Evolutionary conservation across 2,888 invertebrate genomes (phyloP).

Genomic region (Hirudinaria manillensis): DNA sequence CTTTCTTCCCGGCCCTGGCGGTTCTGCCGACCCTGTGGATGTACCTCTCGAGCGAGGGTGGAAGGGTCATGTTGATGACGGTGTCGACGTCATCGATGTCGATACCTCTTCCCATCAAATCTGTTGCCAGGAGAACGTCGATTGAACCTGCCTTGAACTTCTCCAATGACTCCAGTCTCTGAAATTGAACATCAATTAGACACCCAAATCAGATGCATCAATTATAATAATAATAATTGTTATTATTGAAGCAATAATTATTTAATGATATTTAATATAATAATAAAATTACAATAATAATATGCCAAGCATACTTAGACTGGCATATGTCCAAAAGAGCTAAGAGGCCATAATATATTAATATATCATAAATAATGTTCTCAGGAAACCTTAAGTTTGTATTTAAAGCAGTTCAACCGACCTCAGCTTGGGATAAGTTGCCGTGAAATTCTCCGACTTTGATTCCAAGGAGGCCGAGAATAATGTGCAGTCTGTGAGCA

Average conservation of each 20-base stretch:
- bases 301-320: too few species aligned
- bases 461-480: slow-evolving; percentile 80
- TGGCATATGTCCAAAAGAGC: too few species aligned
- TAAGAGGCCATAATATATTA: too few species aligned
- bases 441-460: slow-evolving; percentile 88
- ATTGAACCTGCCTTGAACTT: slow-evolving; percentile 74
- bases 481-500: slow-evolving; percentile 85
- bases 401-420: slow-evolving; percentile 35
- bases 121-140: slow-evolving; percentile 77
- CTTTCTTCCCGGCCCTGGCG: slow-evolving; percentile 86
- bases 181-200: slow-evolving; percentile 29
- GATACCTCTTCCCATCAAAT: slow-evolving; percentile 85
- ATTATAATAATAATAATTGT: too few species aligned
- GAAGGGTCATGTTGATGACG: slow-evolving; percentile 92
- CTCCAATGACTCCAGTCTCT: slow-evolving; percentile 79
- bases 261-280: too few species aligned
- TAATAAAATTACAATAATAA: too few species aligned
- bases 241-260: too few species aligned
- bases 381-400: neutral
- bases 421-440: slow-evolving; percentile 82
- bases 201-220: too few species aligned
- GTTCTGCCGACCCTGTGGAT: slow-evolving; percentile 93
- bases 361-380: too few species aligned
- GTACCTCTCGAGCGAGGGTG: slow-evolving; percentile 87
- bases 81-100: slow-evolving; percentile 96